phyloP scores from a whole-genome alignment of 2,797 vertebrate genomes.

The Lepidocolaptes lacrymiger region DNA sequence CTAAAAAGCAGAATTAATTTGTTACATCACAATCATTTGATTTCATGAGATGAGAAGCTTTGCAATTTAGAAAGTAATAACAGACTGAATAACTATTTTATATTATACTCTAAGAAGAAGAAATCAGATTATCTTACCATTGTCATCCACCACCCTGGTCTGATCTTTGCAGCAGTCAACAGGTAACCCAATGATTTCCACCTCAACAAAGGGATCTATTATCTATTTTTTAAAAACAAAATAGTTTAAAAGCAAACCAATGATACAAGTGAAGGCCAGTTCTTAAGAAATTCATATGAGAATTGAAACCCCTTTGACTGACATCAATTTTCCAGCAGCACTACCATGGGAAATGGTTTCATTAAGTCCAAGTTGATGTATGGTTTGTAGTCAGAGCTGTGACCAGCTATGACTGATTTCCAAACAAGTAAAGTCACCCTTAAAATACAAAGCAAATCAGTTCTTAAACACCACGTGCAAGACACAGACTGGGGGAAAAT shows the following conservation, averaged over 20 bases:
- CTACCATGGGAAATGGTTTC: neutral
- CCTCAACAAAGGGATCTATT: conserved; percentile 98
- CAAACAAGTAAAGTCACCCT: neutral
- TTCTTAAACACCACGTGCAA: accelerated
- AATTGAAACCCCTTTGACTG: neutral
- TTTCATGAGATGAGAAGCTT: neutral
- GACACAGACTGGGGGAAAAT: neutral
- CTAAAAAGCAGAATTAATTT: neutral
- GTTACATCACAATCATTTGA: neutral
- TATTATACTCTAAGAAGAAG: neutral
- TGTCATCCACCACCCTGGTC: conserved; percentile 96
- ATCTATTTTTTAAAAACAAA: conserved; percentile 80
- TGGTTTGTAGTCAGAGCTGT: neutral
- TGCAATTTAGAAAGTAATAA: neutral
- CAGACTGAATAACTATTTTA: neutral
- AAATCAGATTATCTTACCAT: conserved; percentile 81
- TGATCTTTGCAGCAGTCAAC: conserved; percentile 97
- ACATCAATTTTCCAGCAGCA: neutral
- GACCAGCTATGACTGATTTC: neutral
- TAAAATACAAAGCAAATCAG: neutral
- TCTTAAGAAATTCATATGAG: neutral
- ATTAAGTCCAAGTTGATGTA: neutral
- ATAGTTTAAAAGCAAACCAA: neutral
- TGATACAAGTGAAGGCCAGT: neutral
- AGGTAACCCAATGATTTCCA: conserved; percentile 97